Conservation (phyloP, 2,888 invertebrate species). For the Dryobota labecula region DNA sequence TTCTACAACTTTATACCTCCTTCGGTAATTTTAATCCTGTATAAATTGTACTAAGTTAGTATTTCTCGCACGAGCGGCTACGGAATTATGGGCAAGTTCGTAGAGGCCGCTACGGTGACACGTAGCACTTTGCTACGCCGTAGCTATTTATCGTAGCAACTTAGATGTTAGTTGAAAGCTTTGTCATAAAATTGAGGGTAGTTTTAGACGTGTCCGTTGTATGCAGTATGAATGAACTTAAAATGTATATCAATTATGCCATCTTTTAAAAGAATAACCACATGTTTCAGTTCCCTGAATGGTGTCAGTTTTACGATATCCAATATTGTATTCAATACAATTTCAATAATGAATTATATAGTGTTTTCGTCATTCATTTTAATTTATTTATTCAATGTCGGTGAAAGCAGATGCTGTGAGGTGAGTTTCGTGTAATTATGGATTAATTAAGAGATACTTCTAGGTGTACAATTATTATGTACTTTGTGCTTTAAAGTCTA, state of each 20-base stretch:
- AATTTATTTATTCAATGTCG: slow-evolving; percentile 1
- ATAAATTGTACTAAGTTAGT: slow-evolving; percentile 32
- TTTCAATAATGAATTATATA: background rate
- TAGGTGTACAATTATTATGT: background rate
- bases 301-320: background rate
- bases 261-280: background rate
- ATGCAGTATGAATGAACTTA: background rate
- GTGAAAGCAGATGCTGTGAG: background rate
- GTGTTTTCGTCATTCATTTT: background rate
- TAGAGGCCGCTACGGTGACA: slow-evolving; percentile 62
- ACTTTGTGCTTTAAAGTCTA: background rate
- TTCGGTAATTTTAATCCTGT: slow-evolving; percentile 29
- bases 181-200: background rate
- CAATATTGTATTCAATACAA: background rate
- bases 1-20: slow-evolving; percentile 11
- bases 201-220: slow-evolving; percentile 1
- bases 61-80: slow-evolving; percentile 29
- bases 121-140: slow-evolving; percentile 70
- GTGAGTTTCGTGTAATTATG: slow-evolving; percentile 19
- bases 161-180: slow-evolving; percentile 19
- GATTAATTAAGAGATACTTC: slow-evolving; percentile 10
- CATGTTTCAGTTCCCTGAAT: background rate
- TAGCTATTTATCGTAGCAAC: slow-evolving; percentile 54
- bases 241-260: background rate
- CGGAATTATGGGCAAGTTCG: slow-evolving; percentile 55